Conservation (phyloP, 2,113 vertebrate species). For the Phocoena phocoena region DNA sequence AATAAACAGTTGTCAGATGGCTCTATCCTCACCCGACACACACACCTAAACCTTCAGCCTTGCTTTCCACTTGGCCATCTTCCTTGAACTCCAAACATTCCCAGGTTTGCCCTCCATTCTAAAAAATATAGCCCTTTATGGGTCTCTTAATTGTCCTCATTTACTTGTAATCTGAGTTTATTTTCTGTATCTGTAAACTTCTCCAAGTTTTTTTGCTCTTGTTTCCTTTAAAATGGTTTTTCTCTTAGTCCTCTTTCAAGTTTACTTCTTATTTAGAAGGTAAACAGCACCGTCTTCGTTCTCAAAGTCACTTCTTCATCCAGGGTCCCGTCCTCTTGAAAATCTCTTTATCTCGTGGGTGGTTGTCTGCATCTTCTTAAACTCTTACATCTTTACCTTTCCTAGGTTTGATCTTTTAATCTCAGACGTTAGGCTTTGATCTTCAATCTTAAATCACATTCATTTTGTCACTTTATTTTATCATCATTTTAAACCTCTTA, state of each 20-base stretch:
- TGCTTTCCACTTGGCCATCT: neutral
- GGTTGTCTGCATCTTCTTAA: neutral
- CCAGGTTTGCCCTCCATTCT: neutral
- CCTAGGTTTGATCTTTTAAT: slow-evolving; percentile 40
- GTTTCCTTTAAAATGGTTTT: neutral
- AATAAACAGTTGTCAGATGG: neutral
- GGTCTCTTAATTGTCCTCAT: neutral
- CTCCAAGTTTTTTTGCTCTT: neutral
- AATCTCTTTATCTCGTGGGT: neutral
- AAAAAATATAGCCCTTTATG: neutral
- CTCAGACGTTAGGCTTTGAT: slow-evolving; percentile 49
- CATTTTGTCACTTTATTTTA: slow-evolving; percentile 21
- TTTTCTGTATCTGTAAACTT: neutral
- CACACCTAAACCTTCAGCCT: neutral
- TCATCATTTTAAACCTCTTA: slow-evolving; percentile 22
- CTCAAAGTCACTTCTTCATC: no score
- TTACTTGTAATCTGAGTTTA: neutral
- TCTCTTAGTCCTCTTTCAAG: neutral
- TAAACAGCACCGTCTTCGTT: neutral
- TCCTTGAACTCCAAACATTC: neutral
- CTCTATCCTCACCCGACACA: neutral
- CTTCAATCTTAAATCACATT: slow-evolving; percentile 2
- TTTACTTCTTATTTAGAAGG: neutral
- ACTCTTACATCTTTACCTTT: neutral
- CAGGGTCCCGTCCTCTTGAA: neutral